Evolutionary conservation across 2,113 vertebrate species (phyloP), one percentile per base, ranked within the genome.

Genomic region (Cebus imitator): DNA sequence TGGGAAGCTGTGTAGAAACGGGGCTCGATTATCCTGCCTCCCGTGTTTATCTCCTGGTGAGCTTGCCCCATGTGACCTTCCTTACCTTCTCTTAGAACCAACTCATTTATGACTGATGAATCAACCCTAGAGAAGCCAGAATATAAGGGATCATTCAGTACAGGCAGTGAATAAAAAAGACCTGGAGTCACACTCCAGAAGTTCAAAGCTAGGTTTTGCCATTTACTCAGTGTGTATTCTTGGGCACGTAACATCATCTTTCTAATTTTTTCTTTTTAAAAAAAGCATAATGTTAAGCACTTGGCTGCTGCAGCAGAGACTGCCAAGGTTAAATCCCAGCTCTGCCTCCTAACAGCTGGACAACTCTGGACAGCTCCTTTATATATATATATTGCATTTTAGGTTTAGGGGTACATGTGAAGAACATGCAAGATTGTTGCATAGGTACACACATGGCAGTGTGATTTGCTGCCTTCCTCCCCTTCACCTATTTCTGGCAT

Each of bases 81-180:
- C 50, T 61, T 90, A n/a, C 37, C 45, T 40, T 64, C 61, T 64
- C 27, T 64, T 87, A 32, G 18, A 85, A 81, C 32, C 50, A 76
- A 21, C 7, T 72, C 7, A 3, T 25, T 64, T 37, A 17, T 8
- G 8, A 50, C 43, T 25, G 35, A 92, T 3, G 45, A 23, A 25
- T 78, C 37, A 64, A 55, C 27, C 37, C 84, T 23, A 52, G 8
- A 32, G n/a, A 87, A 75, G 25, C 43, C n/a, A 18, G 32, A 92
- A 80, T 35, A 57, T 8, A 8, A 5, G 35, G 37, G 23, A 6
- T 16, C 3, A 0, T 2, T 75, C 2, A 8, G 18, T 32, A 21
- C 0, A 90, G 2, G 8, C 37, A 55, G 35, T 45, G n/a, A 80
- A 7, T 72, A 21, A 14, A 58, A 82, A 25, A 80, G 4, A 0